Evolutionary conservation across 2,113 vertebrate species (phyloP).

Genomic region (Otolemur garnettii): DNA sequence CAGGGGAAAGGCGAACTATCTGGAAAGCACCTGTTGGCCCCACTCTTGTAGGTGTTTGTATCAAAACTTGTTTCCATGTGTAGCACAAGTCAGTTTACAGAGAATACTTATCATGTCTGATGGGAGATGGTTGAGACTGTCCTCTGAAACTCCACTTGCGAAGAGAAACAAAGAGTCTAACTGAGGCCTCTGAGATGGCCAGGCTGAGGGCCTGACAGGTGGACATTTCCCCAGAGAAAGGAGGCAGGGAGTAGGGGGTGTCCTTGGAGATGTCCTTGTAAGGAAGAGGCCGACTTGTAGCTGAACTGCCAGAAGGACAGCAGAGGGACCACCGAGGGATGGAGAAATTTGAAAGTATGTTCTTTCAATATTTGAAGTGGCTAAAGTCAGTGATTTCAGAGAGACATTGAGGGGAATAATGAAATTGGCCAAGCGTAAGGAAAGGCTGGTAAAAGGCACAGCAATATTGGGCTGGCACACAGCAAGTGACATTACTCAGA

Average conservation of each 20-base stretch:
- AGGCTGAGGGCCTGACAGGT: background rate
- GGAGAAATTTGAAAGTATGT: background rate
- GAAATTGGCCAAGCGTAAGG: background rate
- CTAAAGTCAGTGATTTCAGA: conserved; percentile 21
- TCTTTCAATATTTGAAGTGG: background rate
- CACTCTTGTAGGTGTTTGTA: background rate
- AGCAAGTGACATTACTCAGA: background rate
- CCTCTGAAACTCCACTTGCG: conserved; percentile 39
- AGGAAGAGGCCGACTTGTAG: background rate
- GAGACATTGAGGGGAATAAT: background rate
- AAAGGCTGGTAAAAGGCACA: background rate
- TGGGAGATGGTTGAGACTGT: background rate
- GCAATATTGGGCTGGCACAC: background rate
- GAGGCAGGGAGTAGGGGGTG: background rate
- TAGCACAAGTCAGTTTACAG: background rate
- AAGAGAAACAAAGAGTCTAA: conserved; percentile 11
- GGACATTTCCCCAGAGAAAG: background rate
- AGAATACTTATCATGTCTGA: background rate
- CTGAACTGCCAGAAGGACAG: background rate
- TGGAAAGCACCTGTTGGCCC: background rate
- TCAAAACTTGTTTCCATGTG: background rate
- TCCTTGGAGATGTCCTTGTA: background rate
- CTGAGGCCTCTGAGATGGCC: background rate
- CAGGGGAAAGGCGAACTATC: background rate
- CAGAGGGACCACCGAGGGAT: background rate